These are phyloP conservation scores for Nasonia longicornis DNA, from an alignment of 1,140 invertebrate genomes.

Conservation along the genomic window DNA sequence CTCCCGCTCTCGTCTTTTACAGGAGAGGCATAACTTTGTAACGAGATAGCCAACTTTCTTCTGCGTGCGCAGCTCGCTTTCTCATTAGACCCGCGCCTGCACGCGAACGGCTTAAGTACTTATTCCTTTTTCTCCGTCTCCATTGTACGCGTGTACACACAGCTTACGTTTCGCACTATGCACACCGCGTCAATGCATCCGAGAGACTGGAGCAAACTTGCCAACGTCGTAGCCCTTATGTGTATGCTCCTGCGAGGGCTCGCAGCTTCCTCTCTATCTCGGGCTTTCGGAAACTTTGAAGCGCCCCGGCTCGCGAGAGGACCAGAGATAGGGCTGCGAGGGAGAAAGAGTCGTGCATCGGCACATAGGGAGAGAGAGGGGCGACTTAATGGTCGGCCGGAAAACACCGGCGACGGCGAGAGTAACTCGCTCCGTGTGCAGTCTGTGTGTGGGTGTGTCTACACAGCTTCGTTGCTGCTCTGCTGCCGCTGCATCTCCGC, in stretches of 20 bases:
- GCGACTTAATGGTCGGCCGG: constrained; percentile 37
- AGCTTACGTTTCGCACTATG: no score
- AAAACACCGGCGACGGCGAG: constrained; percentile 6
- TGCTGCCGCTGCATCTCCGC: constrained; percentile 11
- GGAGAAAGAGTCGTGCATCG: background rate
- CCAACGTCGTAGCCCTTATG: constrained; percentile 30
- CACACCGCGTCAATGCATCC: no score
- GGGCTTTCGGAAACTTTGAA: constrained; percentile 43
- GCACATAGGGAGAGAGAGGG: background rate
- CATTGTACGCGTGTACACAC: no score
- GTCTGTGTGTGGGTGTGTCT: background rate
- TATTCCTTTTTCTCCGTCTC: no score
- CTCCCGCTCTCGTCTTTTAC: no score
- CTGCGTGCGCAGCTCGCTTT: no score
- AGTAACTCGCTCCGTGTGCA: constrained; percentile 24
- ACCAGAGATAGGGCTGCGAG: background rate
- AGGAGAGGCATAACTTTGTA: no score
- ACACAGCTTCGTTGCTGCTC: background rate
- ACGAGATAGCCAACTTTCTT: no score
- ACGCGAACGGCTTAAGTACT: no score
- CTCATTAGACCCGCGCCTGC: no score
- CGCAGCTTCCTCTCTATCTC: constrained; percentile 2
- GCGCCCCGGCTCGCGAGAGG: background rate
- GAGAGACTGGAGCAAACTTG: constrained; percentile 31
- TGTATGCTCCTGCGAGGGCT: constrained; percentile 1